These are phyloP conservation scores for Zaprionus tsacasi DNA, from an alignment of 1,140 invertebrate species.

Conservation along the genomic window DNA sequence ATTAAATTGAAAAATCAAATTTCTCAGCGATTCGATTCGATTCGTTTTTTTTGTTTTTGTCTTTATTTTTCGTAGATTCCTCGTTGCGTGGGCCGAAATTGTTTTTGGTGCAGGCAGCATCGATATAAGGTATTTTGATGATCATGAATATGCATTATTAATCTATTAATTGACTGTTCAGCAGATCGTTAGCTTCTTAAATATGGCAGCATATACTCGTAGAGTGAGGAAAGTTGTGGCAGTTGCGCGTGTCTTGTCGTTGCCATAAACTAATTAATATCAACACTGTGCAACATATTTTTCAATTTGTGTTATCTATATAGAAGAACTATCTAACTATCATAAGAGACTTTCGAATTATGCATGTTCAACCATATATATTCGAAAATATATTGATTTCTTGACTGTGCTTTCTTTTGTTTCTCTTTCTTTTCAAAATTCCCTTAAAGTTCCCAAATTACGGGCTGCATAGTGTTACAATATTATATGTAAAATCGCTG, in stretches of 20 bases:
- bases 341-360: too few species aligned
- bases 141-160: constrained; percentile 73
- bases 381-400: too few species aligned
- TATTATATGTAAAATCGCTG: constrained; percentile 12
- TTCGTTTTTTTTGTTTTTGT: constrained; percentile 1
- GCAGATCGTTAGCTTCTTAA: constrained; percentile 74
- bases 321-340: too few species aligned
- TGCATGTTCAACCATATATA: too few species aligned
- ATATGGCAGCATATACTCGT: constrained; percentile 46
- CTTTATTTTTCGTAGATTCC: background rate
- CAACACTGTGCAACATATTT: constrained; percentile 42
- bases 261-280: constrained; percentile 64
- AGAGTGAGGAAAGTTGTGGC: background rate
- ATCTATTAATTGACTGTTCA: constrained; percentile 73
- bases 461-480: constrained; percentile 18
- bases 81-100: constrained; percentile 26
- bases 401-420: too few species aligned
- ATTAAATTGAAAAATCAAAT: constrained; percentile 18
- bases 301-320: constrained; percentile 11
- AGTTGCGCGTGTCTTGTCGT: constrained; percentile 41
- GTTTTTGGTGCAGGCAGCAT: constrained; percentile 18
- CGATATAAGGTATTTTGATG: constrained; percentile 21
- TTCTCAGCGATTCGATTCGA: constrained; percentile 28
- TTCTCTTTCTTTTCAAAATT: too few species aligned
- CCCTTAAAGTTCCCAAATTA: background rate